Evolutionary conservation across 2,888 invertebrate genomes (phyloP), one percentile per base, ranked within the genome.

Genomic region (Caenorhabditis drosophilae): DNA sequence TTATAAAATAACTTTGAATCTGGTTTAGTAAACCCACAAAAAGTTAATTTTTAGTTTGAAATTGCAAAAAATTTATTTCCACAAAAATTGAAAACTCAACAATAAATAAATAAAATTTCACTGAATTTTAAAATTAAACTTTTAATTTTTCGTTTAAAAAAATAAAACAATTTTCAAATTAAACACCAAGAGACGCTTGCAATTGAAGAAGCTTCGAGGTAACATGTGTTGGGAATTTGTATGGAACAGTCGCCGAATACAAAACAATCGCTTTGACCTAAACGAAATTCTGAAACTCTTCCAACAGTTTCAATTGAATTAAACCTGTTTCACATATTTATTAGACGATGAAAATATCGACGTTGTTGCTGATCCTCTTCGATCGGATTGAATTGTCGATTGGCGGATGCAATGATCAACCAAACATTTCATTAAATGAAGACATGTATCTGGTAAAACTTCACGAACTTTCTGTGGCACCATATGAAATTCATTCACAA

Each of bases 151-250:
- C 15, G 12, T 23, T 36, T 34, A 18, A 15, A 34, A 7, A 36
- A 48, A 22, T 7, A 35, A 16, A 35, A 35, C 34, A 18, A 22
- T 35, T 2, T 16, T 50, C 12, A 23, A 25, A 42, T 66, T n/a
- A 66, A 34, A 66, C 41, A 12, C 66, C 60, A 25, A 73, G 61
- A 22, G 73, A 67, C 7, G 79, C 70, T 54, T 81, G 81, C 48
- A 81, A 50, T 63, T 80, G 75, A n/a, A 81, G 64, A 36, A 81
- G 55, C 36, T 70, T 57, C 31, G 81, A 75, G 36, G 76, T 78
- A 51, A 79, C 67, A 49, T 80, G 77, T 4, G 70, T 66, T 15
- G 81, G 79, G 64, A 81, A 79, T 26, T 78, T 75, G 71, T 73
- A 78, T 15, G 73, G 75, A n/a, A 80, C 73, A 55, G 70, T 74